Base-by-base conservation (phyloP, 2,888 invertebrate species). In the Leptopilina syphax region DNA sequence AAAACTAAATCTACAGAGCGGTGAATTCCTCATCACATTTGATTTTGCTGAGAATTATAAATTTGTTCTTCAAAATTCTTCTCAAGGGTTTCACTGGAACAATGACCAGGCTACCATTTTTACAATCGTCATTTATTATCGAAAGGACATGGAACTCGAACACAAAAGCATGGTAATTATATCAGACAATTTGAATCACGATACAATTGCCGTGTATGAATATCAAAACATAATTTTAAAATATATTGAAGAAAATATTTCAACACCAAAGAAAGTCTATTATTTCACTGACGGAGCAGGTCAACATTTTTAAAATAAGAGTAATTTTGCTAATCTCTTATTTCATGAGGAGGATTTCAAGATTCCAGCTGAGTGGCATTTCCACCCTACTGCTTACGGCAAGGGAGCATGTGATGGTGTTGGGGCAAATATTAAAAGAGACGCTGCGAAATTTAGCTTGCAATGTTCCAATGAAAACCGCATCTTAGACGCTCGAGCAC, bases 351-450 rank as follows among this genome's bases (percentile, higher is more conserved):
- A 70, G 60, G 82, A 83, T 76, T 82, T 81, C 66, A 65, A 73
- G 41, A 63, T 83, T 47, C 9, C 41, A 27, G 87, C 86, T 18
- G 85, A 88, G 70, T 88, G 86, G 87, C 79, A 87, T 79, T 87
- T 86, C 76, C 84, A 84, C 81, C 84, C 85, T 5, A 85, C 85
- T 8, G 78, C 82, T 5, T 86, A 88, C 83, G 87, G 88, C 1
- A 88, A 87, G 77, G 82, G 84, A 27, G 80, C 86, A 10, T 85
- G 87, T 80, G 87, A 88, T 82, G 85, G 86, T 8, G 73, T 87
- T n/a, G 85, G 85, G 3, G 27, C 27, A 27, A 27, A 27, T 27
- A 27, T 27, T 27, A 27, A 27, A 27, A 27, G 27, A 27, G 27
- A 47, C n/a, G 79, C 79, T 10, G 34, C 47, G 27, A 65, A 41